Conservation (phyloP, 2,113 vertebrate species). For the Scolopax mira region DNA sequence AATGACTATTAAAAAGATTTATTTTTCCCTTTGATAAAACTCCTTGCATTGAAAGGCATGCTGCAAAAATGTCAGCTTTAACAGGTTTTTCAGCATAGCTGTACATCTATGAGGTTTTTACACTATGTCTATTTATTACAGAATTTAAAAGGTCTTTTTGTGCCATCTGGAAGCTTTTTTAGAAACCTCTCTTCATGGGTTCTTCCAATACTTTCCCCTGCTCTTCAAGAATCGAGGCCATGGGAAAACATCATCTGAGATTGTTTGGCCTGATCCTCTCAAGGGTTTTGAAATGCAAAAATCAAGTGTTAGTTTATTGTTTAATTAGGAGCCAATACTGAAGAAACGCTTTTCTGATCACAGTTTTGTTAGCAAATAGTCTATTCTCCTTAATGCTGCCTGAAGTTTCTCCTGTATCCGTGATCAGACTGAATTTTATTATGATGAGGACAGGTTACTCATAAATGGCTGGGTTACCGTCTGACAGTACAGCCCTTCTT, state of each 20-base stretch:
- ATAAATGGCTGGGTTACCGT: not conserved
- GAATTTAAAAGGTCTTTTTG: not conserved
- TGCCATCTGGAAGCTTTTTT: not conserved
- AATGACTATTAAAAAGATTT: not conserved
- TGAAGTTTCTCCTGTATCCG: not conserved
- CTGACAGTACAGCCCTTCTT: not conserved
- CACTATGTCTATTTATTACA: not conserved
- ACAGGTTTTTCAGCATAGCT: not conserved
- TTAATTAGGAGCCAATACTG: not conserved
- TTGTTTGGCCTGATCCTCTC: not conserved
- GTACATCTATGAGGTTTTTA: not conserved
- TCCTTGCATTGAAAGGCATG: not conserved
- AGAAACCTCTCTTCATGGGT: not conserved
- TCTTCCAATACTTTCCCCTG: not conserved
- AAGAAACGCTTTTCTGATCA: not conserved
- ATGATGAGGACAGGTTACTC: not conserved
- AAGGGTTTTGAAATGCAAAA: not conserved
- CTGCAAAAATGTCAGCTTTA: not conserved
- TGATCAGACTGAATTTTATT: not conserved
- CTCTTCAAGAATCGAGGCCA: not conserved
- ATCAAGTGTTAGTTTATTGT: not conserved
- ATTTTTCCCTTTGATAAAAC: not conserved
- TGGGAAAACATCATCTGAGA: not conserved
- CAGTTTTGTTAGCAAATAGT: not conserved
- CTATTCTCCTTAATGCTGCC: not conserved